Evolutionary conservation across 2,797 vertebrate species (phyloP), one percentile per base, ranked within the genome.

Genomic region (Hylomyscus alleni): DNA sequence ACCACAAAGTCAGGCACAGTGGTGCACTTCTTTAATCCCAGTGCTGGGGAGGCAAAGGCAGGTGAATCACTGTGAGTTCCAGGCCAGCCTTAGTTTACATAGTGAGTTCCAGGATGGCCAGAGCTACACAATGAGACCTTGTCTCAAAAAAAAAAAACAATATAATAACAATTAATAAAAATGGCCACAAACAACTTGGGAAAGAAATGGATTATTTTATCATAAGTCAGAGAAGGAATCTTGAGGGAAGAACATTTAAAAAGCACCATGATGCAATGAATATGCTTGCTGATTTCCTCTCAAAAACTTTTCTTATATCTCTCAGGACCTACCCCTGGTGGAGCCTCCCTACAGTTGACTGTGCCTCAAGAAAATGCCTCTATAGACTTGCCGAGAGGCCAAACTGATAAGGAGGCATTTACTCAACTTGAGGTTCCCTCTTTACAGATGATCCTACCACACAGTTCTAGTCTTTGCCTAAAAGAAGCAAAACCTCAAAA

Each of bases 401-500:
- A 85, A 50, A 22, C 44, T 86, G 20, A 86, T 52, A 4, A 14
- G 47, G 29, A 44, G 14, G 56, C 56, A 83, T 83, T 84, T 65
- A 34, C 40, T 65, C 58, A 84, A 84, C 40, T 65, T 34, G 40
- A 84, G 58, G 40, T 34, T 65, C 40, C 10, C 24, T 84, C 44
- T 84, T 84, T 40, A 29, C 82, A 84, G 29, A 83, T 65, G 29
- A 84, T 65, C 40, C 60, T 47, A 84, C 37, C 80, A 82, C 54
- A 65, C 31, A 84, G 40, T 65, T 47, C 81, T 62, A 83, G 81
- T 62, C 90, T 67, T 37, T 72, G 77, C 47, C 83, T 56, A 81
- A 83, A 92, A 93, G 54, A 10, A 92, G 15, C 22, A 95, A 97
- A 82, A 94, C 31, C 78, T 75, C 89, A 91, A 91, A 95, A 17